These are phyloP conservation scores for Chromobotia macracanthus DNA, from an alignment of 2,797 vertebrate species.

Conservation along the genomic window DNA sequence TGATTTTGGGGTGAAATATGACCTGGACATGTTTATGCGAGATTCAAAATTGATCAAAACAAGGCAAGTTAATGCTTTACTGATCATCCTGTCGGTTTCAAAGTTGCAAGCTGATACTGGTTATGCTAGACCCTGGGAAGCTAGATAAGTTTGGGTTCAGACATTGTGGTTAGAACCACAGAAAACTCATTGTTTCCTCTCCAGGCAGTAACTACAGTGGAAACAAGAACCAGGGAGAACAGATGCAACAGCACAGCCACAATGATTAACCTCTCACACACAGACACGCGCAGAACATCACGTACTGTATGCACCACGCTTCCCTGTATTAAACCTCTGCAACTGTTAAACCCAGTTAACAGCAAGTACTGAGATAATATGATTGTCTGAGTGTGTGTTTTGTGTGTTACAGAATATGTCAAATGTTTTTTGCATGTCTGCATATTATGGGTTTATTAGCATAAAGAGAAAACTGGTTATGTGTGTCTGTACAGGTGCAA, in stretches of 20 bases:
- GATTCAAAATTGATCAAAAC: too few relatives aligned
- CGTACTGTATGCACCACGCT: not conserved
- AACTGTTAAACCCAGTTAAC: not conserved
- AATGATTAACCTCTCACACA: conserved; percentile 58
- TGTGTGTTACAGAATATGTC: not conserved
- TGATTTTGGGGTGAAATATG: conserved; percentile 6
- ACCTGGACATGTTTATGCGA: not conserved
- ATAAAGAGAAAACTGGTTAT: conserved; percentile 67
- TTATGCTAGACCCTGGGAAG: not conserved
- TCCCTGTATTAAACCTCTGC: not conserved
- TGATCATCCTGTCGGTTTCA: not conserved
- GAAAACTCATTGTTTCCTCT: not conserved
- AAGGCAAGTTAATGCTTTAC: not conserved
- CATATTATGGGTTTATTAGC: too few relatives aligned
- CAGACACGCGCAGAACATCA: conserved; percentile 57
- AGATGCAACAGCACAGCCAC: not conserved
- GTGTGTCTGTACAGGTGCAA: conserved; percentile 76
- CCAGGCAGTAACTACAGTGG: not conserved
- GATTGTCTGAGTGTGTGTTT: conserved; percentile 11
- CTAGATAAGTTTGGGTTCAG: not conserved
- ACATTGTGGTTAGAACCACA: not conserved
- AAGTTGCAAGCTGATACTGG: not conserved
- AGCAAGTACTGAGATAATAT: conserved; percentile 23
- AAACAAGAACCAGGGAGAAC: not conserved
- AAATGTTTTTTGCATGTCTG: conserved; percentile 10